phyloP scores from a whole-genome alignment of 2,888 invertebrate species.

The Dynastes grantii region DNA sequence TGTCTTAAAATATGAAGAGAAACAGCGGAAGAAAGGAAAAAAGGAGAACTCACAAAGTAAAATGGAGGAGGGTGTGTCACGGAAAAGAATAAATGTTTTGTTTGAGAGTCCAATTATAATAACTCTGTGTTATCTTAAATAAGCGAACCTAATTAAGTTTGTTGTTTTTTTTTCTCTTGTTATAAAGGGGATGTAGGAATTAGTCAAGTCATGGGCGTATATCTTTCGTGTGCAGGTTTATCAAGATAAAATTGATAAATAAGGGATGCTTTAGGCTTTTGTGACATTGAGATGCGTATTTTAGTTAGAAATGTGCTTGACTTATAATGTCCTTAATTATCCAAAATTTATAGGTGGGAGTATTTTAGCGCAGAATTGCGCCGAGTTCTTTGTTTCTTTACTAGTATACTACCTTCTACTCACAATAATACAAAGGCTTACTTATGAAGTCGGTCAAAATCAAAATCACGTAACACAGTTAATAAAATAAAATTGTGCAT shows the following conservation, averaged over 20 bases:
- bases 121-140: conserved; percentile 43
- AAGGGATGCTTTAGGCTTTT: neutral
- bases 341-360: too few relatives aligned
- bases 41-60: conserved; percentile 25
- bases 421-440: too few relatives aligned
- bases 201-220: conserved; percentile 1
- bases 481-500: too few relatives aligned
- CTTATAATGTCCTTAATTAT: too few relatives aligned
- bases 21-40: conserved; percentile 16
- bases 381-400: too few relatives aligned
- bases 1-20: conserved; percentile 36
- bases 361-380: too few relatives aligned
- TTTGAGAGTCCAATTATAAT: conserved; percentile 38
- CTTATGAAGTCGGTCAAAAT: too few relatives aligned
- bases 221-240: neutral
- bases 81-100: conserved; percentile 37
- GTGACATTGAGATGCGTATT: neutral
- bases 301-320: neutral
- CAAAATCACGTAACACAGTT: too few relatives aligned
- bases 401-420: too few relatives aligned
- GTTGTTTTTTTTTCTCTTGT: conserved; percentile 32
- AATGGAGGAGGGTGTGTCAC: conserved; percentile 26
- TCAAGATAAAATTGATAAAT: neutral
- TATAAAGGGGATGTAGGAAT: conserved; percentile 11
- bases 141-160: conserved; percentile 38